Evolutionary conservation across 2,888 invertebrate genomes (phyloP).

Genomic region (Watsonalla cultraria): DNA sequence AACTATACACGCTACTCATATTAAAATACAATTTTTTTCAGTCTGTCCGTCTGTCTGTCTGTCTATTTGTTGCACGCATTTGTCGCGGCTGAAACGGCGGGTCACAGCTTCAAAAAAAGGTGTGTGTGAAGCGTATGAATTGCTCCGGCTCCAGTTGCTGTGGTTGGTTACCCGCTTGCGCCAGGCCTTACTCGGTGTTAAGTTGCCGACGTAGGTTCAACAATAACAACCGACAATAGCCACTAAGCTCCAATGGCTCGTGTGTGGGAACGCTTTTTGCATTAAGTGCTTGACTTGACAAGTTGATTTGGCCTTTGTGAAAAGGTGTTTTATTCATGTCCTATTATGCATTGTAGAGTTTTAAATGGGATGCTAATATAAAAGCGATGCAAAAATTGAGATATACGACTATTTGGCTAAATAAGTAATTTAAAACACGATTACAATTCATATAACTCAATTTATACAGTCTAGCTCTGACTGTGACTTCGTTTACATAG

Average conservation of each 20-base stretch:
- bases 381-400: neutral
- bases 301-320: neutral
- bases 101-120: no score
- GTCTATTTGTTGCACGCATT: no score
- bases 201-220: conserved; percentile 26
- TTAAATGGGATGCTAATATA: neutral
- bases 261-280: conserved; percentile 1
- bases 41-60: no score
- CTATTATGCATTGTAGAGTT: neutral
- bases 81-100: no score
- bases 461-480: no score
- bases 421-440: no score
- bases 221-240: conserved; percentile 5
- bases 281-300: neutral
- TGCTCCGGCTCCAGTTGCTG: conserved; percentile 5
- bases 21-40: no score
- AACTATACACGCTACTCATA: no score
- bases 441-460: no score
- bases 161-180: conserved; percentile 35
- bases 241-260: neutral
- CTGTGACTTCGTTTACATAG: no score
- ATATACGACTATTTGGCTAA: no score
- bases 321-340: neutral
- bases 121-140: no score
- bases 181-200: conserved; percentile 32